Evolutionary conservation across 2,113 vertebrate genomes (phyloP).

Genomic region (Falcunculus frontatus): DNA sequence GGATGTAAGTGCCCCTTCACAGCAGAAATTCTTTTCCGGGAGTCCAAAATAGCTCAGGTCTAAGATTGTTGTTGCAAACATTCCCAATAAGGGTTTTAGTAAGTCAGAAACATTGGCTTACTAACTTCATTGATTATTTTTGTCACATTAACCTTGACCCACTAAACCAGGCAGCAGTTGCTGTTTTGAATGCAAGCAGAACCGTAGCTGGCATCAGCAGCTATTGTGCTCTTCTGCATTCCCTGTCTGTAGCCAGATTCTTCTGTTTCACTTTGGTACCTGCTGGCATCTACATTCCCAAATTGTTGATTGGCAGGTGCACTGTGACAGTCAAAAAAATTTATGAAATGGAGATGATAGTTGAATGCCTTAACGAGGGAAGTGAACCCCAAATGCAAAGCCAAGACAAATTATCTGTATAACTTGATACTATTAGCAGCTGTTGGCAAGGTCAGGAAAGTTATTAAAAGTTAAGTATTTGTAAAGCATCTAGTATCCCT

Average conservation of each 20-base stretch:
- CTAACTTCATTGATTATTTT: conserved; percentile 35
- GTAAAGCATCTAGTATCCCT: not conserved
- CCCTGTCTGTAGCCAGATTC: not conserved
- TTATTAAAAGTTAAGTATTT: not conserved
- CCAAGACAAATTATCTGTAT: not conserved
- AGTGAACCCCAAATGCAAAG: not conserved
- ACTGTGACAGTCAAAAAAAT: not conserved
- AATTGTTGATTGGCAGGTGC: not conserved
- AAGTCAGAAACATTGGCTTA: not conserved
- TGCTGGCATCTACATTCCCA: not conserved
- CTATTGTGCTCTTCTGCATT: not conserved
- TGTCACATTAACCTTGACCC: conserved; percentile 49
- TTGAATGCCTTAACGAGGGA: not conserved
- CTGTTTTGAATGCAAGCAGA: not conserved
- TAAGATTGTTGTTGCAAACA: not conserved
- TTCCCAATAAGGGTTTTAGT: not conserved
- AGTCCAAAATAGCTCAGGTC: not conserved
- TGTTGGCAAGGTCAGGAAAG: not conserved
- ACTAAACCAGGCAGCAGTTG: not conserved
- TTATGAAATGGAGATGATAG: not conserved
- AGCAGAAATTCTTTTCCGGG: not conserved
- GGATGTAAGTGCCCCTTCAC: not conserved
- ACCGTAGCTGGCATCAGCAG: not conserved
- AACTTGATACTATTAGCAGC: not conserved
- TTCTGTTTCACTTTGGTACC: not conserved